Base-by-base conservation (phyloP, 2,113 vertebrate genomes). In the Mixornis gularis region DNA sequence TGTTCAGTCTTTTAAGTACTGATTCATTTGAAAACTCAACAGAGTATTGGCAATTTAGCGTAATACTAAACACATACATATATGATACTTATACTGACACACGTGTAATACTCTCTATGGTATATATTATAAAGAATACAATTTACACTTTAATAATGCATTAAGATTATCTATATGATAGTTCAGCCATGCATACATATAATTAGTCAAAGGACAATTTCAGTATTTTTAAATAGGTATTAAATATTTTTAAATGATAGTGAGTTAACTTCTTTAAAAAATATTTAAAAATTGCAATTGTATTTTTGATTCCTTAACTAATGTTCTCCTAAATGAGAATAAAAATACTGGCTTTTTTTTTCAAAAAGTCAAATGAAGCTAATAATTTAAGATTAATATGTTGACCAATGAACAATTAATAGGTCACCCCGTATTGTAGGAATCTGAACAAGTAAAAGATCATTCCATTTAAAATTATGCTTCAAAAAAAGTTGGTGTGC, bases 1-100 rank as follows among this genome's bases (percentile, higher is more conserved):
- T 85, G 56, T 59, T 60, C 94, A 79, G 40, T 90, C 77, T 95
- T 96, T 94, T 84, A 96, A 95, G 93, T 63, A 94, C 86, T 77
- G 52, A 53, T 59, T 89, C 46, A 87, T 90, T 87, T 93, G 49
- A 26, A 90, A 95, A 94, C 83, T 91, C 80, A 96, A 90, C 68
- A 82, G 40, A 60, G 21, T 36, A 59, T 92, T 94, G 53, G 63
- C 56, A 94, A 95, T 95, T 90, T 30, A 48, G 41, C 58, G 69
- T 62, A 88, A 69, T 77, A 85, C 32, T 94, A 89, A 91, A 80
- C 34, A 91, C 6, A 68, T 32, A 46, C 20, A 85, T 18, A 85
- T 21, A 68, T 8, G 26, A 80, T 30, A 84, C 18, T 55, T 48
- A 65, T 20, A 72, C n/a, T 34, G 85, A 30, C 58, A 91, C 7